Conservation (phyloP, 2,797 vertebrate species). For the Potorous gilbertii region DNA sequence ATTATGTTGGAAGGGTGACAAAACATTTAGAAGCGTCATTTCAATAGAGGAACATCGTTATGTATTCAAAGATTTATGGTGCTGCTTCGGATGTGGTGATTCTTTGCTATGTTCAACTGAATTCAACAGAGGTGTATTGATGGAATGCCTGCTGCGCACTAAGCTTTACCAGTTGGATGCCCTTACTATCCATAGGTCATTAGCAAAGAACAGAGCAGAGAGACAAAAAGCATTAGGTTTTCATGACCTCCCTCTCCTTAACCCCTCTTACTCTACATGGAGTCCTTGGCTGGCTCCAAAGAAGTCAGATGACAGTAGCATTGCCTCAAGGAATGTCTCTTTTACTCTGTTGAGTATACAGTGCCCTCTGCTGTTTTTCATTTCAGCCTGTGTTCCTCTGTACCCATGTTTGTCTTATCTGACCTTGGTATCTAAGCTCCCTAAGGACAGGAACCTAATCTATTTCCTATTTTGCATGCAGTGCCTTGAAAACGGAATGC, state of each 20-base stretch:
- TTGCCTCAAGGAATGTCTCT: not conserved
- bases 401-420: not conserved
- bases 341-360: not conserved
- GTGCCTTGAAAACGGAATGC: not conserved
- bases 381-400: conserved; percentile 28
- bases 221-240: not conserved
- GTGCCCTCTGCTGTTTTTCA: not conserved
- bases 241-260: not conserved
- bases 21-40: not conserved
- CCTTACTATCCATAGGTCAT: conserved; percentile 58
- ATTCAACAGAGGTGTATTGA: not conserved
- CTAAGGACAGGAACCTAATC: not conserved
- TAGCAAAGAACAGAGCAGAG: conserved; percentile 34
- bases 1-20: not conserved
- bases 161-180: not conserved
- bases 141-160: not conserved
- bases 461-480: not conserved
- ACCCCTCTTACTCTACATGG: not conserved
- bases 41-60: not conserved
- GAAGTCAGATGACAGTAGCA: not conserved
- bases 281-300: not conserved
- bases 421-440: conserved; percentile 10
- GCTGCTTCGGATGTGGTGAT: not conserved
- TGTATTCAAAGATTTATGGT: not conserved
- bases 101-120: not conserved